phyloP scores from a whole-genome alignment of 2,113 vertebrate species.

The Cheirogaleus medius region DNA sequence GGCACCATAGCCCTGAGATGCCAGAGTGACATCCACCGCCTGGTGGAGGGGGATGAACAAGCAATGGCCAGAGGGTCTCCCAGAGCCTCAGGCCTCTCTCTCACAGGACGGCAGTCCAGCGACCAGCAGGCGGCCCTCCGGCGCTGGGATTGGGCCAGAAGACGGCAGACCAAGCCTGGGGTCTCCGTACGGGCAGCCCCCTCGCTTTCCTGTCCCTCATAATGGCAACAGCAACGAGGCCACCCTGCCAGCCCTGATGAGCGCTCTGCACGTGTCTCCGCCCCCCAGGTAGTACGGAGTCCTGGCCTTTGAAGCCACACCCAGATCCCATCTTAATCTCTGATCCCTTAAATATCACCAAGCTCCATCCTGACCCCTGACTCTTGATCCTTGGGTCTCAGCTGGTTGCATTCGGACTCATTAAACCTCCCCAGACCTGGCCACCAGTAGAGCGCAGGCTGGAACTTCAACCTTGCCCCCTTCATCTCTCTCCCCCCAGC shows the following conservation, averaged over 20 bases:
- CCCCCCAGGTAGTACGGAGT: constrained; percentile 86
- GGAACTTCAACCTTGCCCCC: background rate
- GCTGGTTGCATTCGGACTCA: background rate
- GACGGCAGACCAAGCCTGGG: constrained; percentile 86
- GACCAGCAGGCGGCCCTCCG: constrained; percentile 84
- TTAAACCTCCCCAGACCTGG: background rate
- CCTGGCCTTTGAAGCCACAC: background rate
- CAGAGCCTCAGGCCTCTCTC: constrained; percentile 47
- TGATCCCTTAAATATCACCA: background rate
- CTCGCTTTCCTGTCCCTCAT: constrained; percentile 84
- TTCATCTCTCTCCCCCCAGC: constrained; percentile 78
- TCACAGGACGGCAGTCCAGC: constrained; percentile 89
- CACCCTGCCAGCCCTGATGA: constrained; percentile 89
- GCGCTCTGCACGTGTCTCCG: constrained; percentile 88
- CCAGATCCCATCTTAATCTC: background rate
- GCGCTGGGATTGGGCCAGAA: constrained; percentile 78
- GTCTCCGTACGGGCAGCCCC: constrained; percentile 88
- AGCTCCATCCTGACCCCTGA: background rate
- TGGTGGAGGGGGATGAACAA: background rate
- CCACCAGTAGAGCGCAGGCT: background rate
- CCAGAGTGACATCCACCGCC: background rate
- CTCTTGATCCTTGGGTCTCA: background rate
- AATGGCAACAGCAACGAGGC: constrained; percentile 82
- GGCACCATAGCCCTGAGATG: background rate
- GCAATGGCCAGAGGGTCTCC: background rate